These are phyloP conservation scores for Aramus guarauna DNA, from an alignment of 2,113 vertebrate genomes.

Conservation along the genomic window DNA sequence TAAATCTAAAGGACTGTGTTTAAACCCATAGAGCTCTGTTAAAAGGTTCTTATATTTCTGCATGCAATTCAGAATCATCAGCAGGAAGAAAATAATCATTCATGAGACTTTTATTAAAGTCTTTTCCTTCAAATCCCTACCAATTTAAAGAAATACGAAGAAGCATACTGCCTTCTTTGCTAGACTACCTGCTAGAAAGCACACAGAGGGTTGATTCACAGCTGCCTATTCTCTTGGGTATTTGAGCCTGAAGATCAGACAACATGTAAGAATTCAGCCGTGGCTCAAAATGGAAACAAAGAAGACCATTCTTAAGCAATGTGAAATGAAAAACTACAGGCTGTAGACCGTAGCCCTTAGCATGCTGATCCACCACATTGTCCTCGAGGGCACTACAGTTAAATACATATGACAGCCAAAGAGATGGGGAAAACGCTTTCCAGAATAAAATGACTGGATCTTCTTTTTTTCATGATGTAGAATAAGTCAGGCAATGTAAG, in stretches of 20 bases:
- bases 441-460: constrained; percentile 66
- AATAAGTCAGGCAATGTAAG: constrained; percentile 65
- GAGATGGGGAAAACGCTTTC: constrained; percentile 64
- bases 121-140: constrained; percentile 70
- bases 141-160: constrained; percentile 71
- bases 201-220: constrained; percentile 72
- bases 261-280: constrained; percentile 76
- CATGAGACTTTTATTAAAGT: constrained; percentile 67
- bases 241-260: constrained; percentile 78
- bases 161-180: constrained; percentile 56
- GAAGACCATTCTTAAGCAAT: constrained; percentile 74
- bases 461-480: constrained; percentile 48
- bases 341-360: constrained; percentile 62
- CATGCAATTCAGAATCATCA: constrained; percentile 59
- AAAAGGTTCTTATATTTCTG: constrained; percentile 38
- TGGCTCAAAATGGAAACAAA: constrained; percentile 80
- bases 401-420: constrained; percentile 74
- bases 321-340: constrained; percentile 72
- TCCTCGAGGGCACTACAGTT: constrained; percentile 74
- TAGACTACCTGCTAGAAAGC: constrained; percentile 68
- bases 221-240: constrained; percentile 73
- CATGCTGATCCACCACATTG: constrained; percentile 67
- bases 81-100: constrained; percentile 61
- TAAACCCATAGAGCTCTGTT: constrained; percentile 43
- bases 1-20: constrained; percentile 54